Percentiles rank a stretch among this genome's conserved stretches.
These are phyloP conservation scores for Drosophila tanythrix DNA, from an alignment of 2,888 invertebrate species.

Conservation along the genomic window DNA sequence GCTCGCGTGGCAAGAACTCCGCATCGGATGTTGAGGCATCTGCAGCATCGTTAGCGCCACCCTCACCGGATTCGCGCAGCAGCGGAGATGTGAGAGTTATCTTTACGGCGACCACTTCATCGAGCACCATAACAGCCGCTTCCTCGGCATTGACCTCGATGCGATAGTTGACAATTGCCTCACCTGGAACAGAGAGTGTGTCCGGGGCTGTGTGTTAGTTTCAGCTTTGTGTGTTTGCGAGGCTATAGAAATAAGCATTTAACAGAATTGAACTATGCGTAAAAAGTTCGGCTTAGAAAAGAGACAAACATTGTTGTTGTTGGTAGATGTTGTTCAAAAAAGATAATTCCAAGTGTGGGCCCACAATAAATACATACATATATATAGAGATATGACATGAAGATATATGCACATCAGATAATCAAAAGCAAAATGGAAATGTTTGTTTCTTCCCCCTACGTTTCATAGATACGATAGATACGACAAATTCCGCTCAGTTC, in stretches of 20 bases:
- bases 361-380: slow-evolving; percentile 53
- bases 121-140: slow-evolving; percentile 93
- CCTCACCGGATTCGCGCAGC: slow-evolving; percentile 90
- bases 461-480: slow-evolving; percentile 42
- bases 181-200: slow-evolving; percentile 74
- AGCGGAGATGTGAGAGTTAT: slow-evolving; percentile 97
- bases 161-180: slow-evolving; percentile 87
- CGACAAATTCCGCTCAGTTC: slow-evolving; percentile 60
- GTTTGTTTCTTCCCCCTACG: slow-evolving; percentile 76
- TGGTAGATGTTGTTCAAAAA: slow-evolving; percentile 38
- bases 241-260: slow-evolving; percentile 11
- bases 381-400: slow-evolving; percentile 39
- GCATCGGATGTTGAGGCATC: slow-evolving; percentile 87
- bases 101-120: slow-evolving; percentile 91
- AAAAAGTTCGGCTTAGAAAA: slow-evolving; percentile 63
- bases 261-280: slow-evolving; percentile 38
- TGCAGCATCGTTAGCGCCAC: slow-evolving; percentile 86
- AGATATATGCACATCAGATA: slow-evolving; percentile 45
- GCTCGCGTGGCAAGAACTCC: slow-evolving; percentile 96
- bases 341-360: slow-evolving; percentile 65
- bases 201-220: slow-evolving; percentile 7
- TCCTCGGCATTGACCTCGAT: slow-evolving; percentile 94
- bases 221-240: background rate
- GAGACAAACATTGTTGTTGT: slow-evolving; percentile 73
- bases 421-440: slow-evolving; percentile 64